A percentile compares a stretch with the other conserved stretches of the same genome.
Evolutionary conservation across 2,797 vertebrate genomes (phyloP).

Genomic region (Acrocephalus scirpaceus): DNA sequence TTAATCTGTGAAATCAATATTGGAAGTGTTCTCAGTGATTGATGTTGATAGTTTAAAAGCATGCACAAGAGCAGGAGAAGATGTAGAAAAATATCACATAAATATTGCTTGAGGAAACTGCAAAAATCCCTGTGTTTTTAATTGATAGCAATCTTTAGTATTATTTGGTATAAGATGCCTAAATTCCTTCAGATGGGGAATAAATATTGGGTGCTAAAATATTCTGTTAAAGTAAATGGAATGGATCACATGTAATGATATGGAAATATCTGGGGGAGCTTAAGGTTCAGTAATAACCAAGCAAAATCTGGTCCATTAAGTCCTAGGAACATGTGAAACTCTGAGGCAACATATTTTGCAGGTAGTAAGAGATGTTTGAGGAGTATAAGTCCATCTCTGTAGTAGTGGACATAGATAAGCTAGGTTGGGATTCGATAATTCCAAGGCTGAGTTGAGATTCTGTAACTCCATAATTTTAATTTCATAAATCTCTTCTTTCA

Average conservation of each 20-base stretch:
- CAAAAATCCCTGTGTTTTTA: neutral
- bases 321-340: neutral
- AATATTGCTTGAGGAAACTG: neutral
- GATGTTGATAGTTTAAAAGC: neutral
- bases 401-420: neutral
- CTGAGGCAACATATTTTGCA: neutral
- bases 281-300: rapidly evolving
- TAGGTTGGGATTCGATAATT: neutral
- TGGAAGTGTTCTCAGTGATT: neutral
- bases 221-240: neutral
- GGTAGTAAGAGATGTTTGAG: neutral
- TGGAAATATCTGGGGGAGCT: neutral
- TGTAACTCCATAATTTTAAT: neutral
- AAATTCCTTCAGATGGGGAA: neutral
- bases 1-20: neutral
- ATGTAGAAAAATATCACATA: neutral
- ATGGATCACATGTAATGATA: neutral
- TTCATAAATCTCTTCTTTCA: neutral
- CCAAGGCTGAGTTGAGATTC: neutral
- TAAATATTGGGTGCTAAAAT: neutral
- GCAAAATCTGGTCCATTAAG: neutral
- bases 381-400: neutral
- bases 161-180: neutral
- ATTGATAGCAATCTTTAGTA: neutral
- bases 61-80: neutral